Conservation (phyloP, 2,888 invertebrate genomes). For the Patella caerulea region DNA sequence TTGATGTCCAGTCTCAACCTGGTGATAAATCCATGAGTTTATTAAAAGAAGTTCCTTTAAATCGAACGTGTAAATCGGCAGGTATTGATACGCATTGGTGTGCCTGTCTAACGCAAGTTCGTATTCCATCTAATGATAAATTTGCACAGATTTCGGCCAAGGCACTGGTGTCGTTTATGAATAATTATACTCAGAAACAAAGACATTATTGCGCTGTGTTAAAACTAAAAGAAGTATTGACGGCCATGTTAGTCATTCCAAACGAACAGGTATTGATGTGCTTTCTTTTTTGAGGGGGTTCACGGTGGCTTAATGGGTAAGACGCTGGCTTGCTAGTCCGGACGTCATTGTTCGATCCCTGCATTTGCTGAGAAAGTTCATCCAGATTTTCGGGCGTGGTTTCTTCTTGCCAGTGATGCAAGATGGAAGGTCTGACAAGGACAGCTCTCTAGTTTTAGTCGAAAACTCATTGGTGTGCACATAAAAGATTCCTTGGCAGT, state of each 20-base stretch:
- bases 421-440: no score
- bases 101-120: constrained; percentile 56
- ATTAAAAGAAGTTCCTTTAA: constrained; percentile 52
- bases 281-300: no score
- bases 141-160: constrained; percentile 46
- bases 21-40: constrained; percentile 56
- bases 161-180: constrained; percentile 47
- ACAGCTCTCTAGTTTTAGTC: no score
- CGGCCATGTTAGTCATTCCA: constrained; percentile 50
- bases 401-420: no score
- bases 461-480: no score
- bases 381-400: no score
- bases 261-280: constrained; percentile 52
- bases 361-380: no score
- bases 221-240: constrained; percentile 34
- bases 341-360: no score
- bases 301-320: no score
- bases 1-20: constrained; percentile 7
- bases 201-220: constrained; percentile 46
- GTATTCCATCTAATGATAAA: constrained; percentile 40
- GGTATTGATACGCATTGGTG: constrained; percentile 66
- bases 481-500: no score
- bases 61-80: constrained; percentile 60
- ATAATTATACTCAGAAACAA: constrained; percentile 39
- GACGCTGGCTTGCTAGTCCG: no score